Evolutionary conservation across 2,113 vertebrate species (phyloP).

Genomic region (Pituophis catenifer): DNA sequence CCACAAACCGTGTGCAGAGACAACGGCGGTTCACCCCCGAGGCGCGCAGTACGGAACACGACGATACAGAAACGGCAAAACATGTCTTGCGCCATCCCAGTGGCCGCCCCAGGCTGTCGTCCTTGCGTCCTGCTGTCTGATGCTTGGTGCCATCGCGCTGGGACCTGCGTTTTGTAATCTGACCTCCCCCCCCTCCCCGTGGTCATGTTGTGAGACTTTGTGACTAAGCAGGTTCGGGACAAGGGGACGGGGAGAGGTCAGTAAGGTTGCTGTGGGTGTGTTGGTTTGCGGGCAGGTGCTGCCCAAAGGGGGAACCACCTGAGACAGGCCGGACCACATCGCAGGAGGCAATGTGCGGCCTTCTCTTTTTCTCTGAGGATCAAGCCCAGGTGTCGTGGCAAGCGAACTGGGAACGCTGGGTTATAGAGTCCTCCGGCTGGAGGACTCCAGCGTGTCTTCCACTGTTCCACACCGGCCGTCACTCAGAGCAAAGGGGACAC

Average conservation of each 20-base stretch:
- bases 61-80: neutral
- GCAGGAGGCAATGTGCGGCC: neutral
- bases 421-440: neutral
- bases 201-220: neutral
- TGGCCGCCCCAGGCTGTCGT: neutral
- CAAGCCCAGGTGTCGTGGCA: too few species aligned
- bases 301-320: neutral
- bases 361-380: neutral
- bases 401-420: neutral
- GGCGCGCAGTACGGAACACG: neutral
- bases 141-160: neutral
- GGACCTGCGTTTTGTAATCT: neutral
- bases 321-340: neutral
- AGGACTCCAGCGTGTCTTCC: neutral
- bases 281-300: neutral
- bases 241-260: neutral
- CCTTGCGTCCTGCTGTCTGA: neutral
- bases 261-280: neutral
- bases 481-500: neutral
- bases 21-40: fast-evolving
- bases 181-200: neutral
- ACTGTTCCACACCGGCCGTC: neutral
- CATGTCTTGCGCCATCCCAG: neutral
- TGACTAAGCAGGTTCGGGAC: neutral
- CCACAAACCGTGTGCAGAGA: neutral